Base-by-base conservation (phyloP, 2,888 invertebrate genomes). In the Sinhomidia bicolor region DNA sequence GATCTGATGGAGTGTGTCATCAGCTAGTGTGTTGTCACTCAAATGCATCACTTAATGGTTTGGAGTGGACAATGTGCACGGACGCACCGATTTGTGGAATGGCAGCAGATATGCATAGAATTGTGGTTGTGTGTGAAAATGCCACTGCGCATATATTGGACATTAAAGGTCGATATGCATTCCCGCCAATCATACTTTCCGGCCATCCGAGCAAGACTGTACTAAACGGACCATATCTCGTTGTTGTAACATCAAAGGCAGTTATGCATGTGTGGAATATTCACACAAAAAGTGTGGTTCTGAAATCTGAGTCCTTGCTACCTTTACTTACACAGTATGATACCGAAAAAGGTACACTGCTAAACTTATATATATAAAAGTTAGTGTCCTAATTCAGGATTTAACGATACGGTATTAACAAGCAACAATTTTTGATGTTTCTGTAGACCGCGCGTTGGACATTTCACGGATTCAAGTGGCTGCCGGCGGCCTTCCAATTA, bases 401-500 rank as follows among this genome's bases (percentile, higher is more conserved):
- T n/a, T n/a, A n/a, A n/a, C n/a, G n/a, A n/a, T n/a, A n/a, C n/a
- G n/a, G n/a, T n/a, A n/a, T n/a, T n/a, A n/a, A n/a, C n/a, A n/a
- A n/a, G n/a, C n/a, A n/a, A n/a, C n/a, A n/a, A n/a, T n/a, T n/a
- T n/a, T n/a, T n/a, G n/a, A n/a, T n/a, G n/a, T 51, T 0, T 79
- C 20, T 36, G 57, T 23, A 89, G 89, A 90, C 20, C 87, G 87
- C 17, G 36, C 54, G 10, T 12, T 91, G 26, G 91, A 91, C 36
- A 84, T 91, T 47, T 65, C 88, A 26, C 81, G 89, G 17, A 84
- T 90, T 23, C 89, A 84, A 29, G 74, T 91, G 17, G 88, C 88
- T 14, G 68, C 88, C 90, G 95, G 96, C 90, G 97, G 97, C 32
- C 95, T 96, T 93, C 98, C 98, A 0, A 95, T 98, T 93, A 95